These are phyloP conservation scores for Oxygymnocypris stewartii DNA, from an alignment of 2,113 vertebrate genomes.

Conservation along the genomic window DNA sequence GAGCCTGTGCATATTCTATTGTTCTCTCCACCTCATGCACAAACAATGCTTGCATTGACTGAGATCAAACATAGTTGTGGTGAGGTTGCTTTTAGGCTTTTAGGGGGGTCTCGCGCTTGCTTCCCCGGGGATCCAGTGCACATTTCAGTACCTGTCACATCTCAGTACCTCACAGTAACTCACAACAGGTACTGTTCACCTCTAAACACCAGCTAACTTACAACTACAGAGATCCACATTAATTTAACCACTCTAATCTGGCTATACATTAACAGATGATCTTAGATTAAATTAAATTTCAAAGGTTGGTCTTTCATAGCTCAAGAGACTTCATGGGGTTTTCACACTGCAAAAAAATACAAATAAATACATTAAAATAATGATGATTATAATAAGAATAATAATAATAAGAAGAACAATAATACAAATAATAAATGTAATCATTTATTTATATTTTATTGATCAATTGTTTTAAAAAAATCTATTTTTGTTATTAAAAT, in stretches of 20 bases:
- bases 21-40: conserved; percentile 26
- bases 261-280: neutral
- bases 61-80: conserved; percentile 47
- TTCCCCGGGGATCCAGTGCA: conserved; percentile 17
- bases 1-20: conserved; percentile 3
- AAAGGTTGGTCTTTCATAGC: neutral
- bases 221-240: conserved; percentile 18
- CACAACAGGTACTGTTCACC: conserved; percentile 47
- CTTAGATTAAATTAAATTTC: neutral
- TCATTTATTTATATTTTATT: no score
- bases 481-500: no score
- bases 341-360: neutral
- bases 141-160: conserved; percentile 41
- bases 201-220: conserved; percentile 32
- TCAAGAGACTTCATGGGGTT: neutral
- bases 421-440: no score
- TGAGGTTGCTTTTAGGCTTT: conserved; percentile 18
- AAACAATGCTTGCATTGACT: conserved; percentile 31
- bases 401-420: no score
- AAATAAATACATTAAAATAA: no score
- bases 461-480: no score
- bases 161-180: conserved; percentile 31
- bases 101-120: neutral
- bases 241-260: neutral
- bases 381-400: no score